Conservation (phyloP, 2,888 invertebrate genomes). For the Thera obeliscata region DNA sequence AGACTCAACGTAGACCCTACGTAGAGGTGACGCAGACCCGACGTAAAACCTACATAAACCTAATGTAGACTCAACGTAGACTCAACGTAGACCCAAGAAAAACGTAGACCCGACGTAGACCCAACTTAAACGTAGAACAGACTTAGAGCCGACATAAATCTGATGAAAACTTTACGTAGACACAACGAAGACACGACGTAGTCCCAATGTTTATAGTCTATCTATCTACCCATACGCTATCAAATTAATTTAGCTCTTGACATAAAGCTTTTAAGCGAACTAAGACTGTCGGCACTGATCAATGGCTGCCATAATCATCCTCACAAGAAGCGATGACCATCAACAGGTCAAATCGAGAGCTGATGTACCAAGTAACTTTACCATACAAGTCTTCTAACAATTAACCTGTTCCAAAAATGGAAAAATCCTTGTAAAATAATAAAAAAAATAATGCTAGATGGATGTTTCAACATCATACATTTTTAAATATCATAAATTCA, state of each 20-base stretch:
- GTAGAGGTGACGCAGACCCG: too few species aligned
- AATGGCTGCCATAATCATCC: background rate
- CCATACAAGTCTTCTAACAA: background rate
- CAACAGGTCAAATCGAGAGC: too few species aligned
- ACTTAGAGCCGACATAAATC: background rate
- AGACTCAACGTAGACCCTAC: too few species aligned
- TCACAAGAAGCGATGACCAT: too few species aligned
- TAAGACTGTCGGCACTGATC: background rate
- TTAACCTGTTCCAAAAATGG: background rate
- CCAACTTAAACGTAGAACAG: background rate
- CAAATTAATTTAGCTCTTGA: too few species aligned
- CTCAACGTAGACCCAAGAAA: too few species aligned
- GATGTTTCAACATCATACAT: background rate
- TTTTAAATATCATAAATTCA: constrained; percentile 27
- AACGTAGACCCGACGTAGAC: background rate
- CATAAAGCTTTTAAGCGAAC: too few species aligned
- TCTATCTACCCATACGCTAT: too few species aligned
- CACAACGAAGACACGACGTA: background rate
- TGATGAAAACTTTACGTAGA: background rate
- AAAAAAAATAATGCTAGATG: constrained; percentile 4
- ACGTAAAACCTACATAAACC: too few species aligned
- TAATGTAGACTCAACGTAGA: too few species aligned
- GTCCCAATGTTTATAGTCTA: too few species aligned
- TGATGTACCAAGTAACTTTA: background rate
- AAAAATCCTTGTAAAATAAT: constrained; percentile 3